phyloP scores from a whole-genome alignment of 2,888 invertebrate species.

The Rhabditophanes sp. region DNA sequence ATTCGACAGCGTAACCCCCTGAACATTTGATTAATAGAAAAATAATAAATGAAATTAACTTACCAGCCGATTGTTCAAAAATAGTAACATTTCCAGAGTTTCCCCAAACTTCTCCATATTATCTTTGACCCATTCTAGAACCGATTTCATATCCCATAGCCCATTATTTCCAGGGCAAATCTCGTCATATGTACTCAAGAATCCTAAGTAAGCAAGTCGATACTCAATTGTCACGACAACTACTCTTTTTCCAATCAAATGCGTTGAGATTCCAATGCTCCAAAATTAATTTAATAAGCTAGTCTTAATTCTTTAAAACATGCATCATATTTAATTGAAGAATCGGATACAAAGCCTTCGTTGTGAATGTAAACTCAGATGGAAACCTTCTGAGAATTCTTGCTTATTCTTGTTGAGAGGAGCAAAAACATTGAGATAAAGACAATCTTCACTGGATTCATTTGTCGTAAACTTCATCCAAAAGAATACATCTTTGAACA shows the following conservation, averaged over 20 bases:
- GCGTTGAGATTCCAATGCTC: slow-evolving; percentile 23
- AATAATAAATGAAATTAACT: too few relatives aligned
- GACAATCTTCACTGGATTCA: slow-evolving; percentile 21
- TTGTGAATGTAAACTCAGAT: slow-evolving; percentile 22
- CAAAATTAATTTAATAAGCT: too few relatives aligned
- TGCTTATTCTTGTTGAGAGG: slow-evolving; percentile 15
- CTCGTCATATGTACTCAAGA: slow-evolving; percentile 14
- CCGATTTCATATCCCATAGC: slow-evolving; percentile 31
- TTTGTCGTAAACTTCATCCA: background rate
- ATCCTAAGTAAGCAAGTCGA: slow-evolving; percentile 26
- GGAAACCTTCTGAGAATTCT: slow-evolving; percentile 7
- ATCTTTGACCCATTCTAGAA: slow-evolving; percentile 31
- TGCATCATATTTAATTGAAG: too few relatives aligned
- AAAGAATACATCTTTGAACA: background rate
- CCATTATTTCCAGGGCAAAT: slow-evolving; percentile 25
- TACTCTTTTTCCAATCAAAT: slow-evolving; percentile 12
- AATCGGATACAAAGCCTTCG: too few relatives aligned
- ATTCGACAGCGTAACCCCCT: slow-evolving; percentile 22
- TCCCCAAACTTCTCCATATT: slow-evolving; percentile 32
- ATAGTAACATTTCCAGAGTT: slow-evolving; percentile 31
- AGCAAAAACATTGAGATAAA: slow-evolving; percentile 24
- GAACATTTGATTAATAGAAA: too few relatives aligned
- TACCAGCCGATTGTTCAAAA: slow-evolving; percentile 32
- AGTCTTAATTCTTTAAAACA: too few relatives aligned
- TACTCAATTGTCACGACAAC: slow-evolving; percentile 29